Evolutionary conservation across 2,888 invertebrate species (phyloP).

Genomic region (Cerceris rybyensis): DNA sequence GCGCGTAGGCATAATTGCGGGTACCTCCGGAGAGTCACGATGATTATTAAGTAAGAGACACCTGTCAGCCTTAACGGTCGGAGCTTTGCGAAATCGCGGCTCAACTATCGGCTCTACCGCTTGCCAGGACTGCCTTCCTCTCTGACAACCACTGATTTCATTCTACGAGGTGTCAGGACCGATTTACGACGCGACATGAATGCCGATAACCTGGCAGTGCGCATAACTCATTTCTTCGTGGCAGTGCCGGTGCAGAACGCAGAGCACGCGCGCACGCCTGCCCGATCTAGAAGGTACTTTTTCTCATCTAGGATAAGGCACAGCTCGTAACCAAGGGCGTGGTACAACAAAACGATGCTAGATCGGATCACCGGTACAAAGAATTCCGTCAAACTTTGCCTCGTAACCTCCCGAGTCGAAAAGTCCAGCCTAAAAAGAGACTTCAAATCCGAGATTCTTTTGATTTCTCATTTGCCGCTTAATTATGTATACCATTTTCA

Average conservation of each 20-base stretch:
- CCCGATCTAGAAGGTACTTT: constrained; percentile 17
- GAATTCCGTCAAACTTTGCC: neutral
- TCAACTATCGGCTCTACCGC: constrained; percentile 32
- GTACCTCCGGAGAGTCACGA: constrained; percentile 17
- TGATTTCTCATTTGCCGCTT: no score
- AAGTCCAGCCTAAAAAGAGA: no score
- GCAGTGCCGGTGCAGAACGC: constrained; percentile 45
- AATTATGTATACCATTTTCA: no score
- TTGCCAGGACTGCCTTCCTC: constrained; percentile 27
- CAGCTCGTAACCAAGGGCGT: constrained; percentile 42
- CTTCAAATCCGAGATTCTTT: no score
- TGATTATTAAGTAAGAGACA: constrained; percentile 60
- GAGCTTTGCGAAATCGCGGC: constrained; percentile 51
- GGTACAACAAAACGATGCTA: constrained; percentile 25
- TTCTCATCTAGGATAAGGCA: constrained; percentile 9
- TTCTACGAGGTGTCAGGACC: constrained; percentile 72
- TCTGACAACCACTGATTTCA: constrained; percentile 75
- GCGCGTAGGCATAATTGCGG: constrained; percentile 43
- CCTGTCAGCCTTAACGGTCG: constrained; percentile 41
- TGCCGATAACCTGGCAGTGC: constrained; percentile 68
- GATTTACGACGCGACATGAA: constrained; percentile 75
- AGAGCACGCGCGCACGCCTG: constrained; percentile 21
- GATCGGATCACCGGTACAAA: neutral
- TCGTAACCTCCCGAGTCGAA: neutral
- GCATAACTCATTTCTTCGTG: constrained; percentile 68